Conservation (phyloP, 2,888 invertebrate species). For the Cosmia trapezina region DNA sequence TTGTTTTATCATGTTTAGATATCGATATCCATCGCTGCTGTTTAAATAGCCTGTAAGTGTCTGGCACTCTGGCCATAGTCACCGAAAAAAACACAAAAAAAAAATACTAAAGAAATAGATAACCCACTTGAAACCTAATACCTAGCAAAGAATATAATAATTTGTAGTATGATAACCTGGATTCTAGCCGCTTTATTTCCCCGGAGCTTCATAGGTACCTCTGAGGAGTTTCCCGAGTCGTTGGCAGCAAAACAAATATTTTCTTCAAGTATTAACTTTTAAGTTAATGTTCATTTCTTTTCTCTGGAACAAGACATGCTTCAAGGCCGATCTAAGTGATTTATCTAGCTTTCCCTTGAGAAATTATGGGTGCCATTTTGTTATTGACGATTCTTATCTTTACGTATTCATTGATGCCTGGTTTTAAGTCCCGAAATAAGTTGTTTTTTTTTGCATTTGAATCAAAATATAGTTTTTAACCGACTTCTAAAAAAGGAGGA, state of each 20-base stretch:
- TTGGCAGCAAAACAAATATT: constrained; percentile 26
- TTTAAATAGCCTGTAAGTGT: neutral
- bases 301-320: constrained; percentile 14
- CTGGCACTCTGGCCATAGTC: neutral
- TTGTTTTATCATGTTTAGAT: too few species aligned
- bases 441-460: too few species aligned
- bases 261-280: constrained; percentile 29
- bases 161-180: neutral
- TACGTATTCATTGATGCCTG: neutral
- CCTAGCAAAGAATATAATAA: neutral
- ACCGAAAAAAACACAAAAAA: neutral
- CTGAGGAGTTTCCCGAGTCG: constrained; percentile 6
- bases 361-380: neutral
- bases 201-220: constrained; percentile 7
- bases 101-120: neutral
- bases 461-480: too few species aligned
- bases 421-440: neutral
- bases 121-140: neutral
- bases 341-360: constrained; percentile 24
- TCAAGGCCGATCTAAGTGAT: constrained; percentile 20
- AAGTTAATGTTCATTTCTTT: neutral
- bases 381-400: neutral
- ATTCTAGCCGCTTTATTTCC: constrained; percentile 30
- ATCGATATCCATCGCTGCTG: too few species aligned
- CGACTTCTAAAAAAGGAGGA: too few species aligned